Conservation (phyloP, 2,888 invertebrate species). For the Tetragnatha montana region DNA sequence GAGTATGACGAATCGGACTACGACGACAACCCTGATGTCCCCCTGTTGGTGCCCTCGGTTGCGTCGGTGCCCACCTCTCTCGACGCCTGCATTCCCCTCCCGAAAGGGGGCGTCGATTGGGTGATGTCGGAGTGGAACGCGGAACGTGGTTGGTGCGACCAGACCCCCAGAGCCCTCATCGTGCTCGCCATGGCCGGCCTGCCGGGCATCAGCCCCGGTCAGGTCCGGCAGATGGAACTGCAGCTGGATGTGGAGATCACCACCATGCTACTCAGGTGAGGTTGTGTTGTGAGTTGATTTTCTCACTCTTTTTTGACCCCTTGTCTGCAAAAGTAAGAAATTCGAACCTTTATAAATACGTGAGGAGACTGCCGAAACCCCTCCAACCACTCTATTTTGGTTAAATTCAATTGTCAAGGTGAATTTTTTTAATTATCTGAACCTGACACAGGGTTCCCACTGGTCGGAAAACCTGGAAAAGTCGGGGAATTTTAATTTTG, state of each 20-base stretch:
- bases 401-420: not conserved
- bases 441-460: too few relatives aligned
- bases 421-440: too few relatives aligned
- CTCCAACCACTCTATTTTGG: not conserved
- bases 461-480: too few relatives aligned
- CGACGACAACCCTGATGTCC: too few relatives aligned
- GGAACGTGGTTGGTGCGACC: constrained; percentile 48
- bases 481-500: too few relatives aligned
- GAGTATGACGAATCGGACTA: too few relatives aligned
- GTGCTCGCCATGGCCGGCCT: constrained; percentile 34
- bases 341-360: too few relatives aligned
- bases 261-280: constrained; percentile 16
- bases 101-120: constrained; percentile 36
- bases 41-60: too few relatives aligned
- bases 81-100: constrained; percentile 10
- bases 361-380: not conserved
- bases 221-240: constrained; percentile 20
- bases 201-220: not conserved
- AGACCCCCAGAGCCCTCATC: constrained; percentile 52
- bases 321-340: too few relatives aligned
- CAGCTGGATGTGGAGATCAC: constrained; percentile 50
- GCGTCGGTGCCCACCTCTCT: not conserved
- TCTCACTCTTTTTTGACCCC: too few relatives aligned
- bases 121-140: constrained; percentile 11
- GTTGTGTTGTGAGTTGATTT: too few relatives aligned